Base-by-base conservation (phyloP, 2,797 vertebrate genomes). In the Enteromius anoplus region DNA sequence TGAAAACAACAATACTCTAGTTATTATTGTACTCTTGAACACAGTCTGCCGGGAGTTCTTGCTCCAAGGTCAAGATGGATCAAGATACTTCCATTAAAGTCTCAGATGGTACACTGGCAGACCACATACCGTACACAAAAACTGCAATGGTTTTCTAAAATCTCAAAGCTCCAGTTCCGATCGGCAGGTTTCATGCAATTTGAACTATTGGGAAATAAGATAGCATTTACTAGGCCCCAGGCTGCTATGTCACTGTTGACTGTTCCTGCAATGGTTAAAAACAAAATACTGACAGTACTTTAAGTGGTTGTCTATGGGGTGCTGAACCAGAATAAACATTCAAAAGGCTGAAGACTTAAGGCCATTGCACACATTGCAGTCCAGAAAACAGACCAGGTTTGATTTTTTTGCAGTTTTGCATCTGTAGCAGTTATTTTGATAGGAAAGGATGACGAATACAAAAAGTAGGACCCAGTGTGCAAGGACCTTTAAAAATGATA, bases 41-140 rank as follows among this genome's bases (percentile, higher is more conserved):
- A 42, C 32, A 42, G 51, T 82, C 72, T 68, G n/a, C 71, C 55
- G 80, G 72, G 80, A 75, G 71, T 51, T 82, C 6, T 40, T 45
- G 29, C 32, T 21, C 5, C 42, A 65, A 40, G 71, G 71, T 68
- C 60, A 55, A 21, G 45, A 82, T 14, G 47, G 23, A 42, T 75
- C 9, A 26, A 75, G 58, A 75, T 53, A 42, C 47, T 29, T 82
- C 32, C 32, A 65, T 82, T 65, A 65, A 29, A 53, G 32, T 66
- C 45, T 64, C 32, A 82, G 80, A 53, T 29, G 45, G 17, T 21
- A 51, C 34, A 7, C 45, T 40, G 15, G 23, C 53, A 51, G 26
- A 71, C 42, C 23, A 62, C 29, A 65, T 55, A 23, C 3, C 17
- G 55, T 3, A 29, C 32, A 55, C 34, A 29, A 17, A 21, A 26